Evolutionary conservation across 2,888 invertebrate genomes (phyloP).

Genomic region (Phymatocera aterrima): DNA sequence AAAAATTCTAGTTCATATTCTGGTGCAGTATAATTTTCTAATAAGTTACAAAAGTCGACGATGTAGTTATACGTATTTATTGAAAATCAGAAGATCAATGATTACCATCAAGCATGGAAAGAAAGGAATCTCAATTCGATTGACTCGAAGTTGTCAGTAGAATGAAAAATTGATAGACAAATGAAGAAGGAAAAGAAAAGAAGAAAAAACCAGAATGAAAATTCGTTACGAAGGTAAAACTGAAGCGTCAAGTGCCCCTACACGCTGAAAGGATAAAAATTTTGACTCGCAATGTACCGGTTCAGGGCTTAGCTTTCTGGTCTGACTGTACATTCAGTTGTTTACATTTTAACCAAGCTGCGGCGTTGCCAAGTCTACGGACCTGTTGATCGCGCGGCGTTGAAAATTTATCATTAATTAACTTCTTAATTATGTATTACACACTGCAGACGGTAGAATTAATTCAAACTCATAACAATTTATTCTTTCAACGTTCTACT

Average conservation of each 20-base stretch:
- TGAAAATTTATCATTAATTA: slow-evolving; percentile 65
- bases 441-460: neutral
- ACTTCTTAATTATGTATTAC: slow-evolving; percentile 50
- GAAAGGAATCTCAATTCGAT: neutral
- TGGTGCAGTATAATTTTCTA: neutral
- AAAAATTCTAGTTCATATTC: neutral
- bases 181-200: too few species aligned
- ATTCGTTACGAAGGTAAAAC: neutral
- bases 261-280: slow-evolving; percentile 10
- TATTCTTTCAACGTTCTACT: slow-evolving; percentile 8
- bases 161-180: too few species aligned
- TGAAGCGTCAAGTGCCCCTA: too few species aligned
- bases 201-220: neutral
- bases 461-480: slow-evolving; percentile 8
- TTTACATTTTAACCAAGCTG: slow-evolving; percentile 72
- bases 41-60: neutral
- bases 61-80: neutral
- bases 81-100: neutral
- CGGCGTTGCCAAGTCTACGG: slow-evolving; percentile 71
- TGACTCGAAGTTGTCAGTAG: neutral
- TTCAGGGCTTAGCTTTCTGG: slow-evolving; percentile 16
- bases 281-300: slow-evolving; percentile 26
- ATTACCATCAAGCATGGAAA: neutral
- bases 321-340: slow-evolving; percentile 69
- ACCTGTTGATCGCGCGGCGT: slow-evolving; percentile 66